Conservation (phyloP, 2,113 vertebrate genomes). For the Petaurus breviceps region DNA sequence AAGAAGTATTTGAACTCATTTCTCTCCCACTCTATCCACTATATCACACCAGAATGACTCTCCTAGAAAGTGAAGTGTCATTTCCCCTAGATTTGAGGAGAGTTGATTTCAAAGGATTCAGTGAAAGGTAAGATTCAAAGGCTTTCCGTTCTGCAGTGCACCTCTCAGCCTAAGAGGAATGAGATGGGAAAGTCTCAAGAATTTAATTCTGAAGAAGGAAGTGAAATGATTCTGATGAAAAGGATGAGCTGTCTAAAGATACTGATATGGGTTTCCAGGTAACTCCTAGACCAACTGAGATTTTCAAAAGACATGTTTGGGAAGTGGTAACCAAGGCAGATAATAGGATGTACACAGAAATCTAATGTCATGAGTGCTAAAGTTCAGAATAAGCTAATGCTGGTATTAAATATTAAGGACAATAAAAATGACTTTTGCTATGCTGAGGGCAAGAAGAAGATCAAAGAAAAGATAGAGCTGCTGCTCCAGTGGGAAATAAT, state of each 20-base stretch:
- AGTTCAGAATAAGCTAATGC: neutral
- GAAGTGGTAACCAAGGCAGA: neutral
- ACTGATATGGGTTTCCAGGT: neutral
- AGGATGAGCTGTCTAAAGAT: neutral
- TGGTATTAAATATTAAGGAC: neutral
- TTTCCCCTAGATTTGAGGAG: neutral
- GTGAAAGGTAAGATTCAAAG: neutral
- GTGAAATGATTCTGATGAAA: neutral
- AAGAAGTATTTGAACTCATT: neutral
- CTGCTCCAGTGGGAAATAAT: neutral
- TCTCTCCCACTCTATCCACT: neutral
- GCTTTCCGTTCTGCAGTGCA: neutral
- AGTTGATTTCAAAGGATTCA: neutral
- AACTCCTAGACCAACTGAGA: neutral
- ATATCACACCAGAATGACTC: neutral
- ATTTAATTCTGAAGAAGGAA: neutral
- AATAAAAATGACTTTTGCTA: neutral
- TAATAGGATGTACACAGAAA: neutral
- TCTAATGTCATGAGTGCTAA: neutral
- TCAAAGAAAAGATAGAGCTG: neutral
- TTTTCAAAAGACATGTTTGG: neutral
- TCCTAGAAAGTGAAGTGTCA: neutral
- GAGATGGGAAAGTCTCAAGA: neutral
- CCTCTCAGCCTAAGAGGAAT: neutral
- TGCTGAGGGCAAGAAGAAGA: neutral